Evolutionary conservation across 2,797 vertebrate species (phyloP).

Genomic region (Bradypodion pumilum): DNA sequence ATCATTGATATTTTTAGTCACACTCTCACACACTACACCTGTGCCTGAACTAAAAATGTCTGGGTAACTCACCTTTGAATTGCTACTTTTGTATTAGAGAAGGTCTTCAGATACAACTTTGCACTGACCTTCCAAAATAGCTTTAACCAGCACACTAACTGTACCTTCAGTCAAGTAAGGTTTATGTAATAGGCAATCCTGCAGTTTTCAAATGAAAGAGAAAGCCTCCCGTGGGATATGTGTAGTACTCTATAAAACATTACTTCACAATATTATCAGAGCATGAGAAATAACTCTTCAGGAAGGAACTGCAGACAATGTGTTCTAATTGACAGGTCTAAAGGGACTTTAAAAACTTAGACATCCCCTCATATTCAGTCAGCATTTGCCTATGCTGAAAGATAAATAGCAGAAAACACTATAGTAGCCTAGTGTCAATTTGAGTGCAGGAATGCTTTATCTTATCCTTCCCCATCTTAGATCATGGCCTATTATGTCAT

Average conservation of each 20-base stretch:
- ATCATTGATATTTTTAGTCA: neutral
- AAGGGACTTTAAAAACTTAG: accelerated
- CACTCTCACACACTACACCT: neutral
- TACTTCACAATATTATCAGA: neutral
- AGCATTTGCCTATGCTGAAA: accelerated
- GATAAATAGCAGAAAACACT: neutral
- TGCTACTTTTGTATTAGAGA: neutral
- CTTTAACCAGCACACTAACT: too few species aligned
- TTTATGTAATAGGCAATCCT: neutral
- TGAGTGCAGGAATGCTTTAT: neutral
- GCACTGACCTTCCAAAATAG: neutral
- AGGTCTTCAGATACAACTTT: accelerated
- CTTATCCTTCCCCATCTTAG: neutral
- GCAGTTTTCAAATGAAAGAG: neutral
- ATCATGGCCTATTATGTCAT: neutral
- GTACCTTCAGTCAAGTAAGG: neutral
- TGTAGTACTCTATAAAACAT: neutral
- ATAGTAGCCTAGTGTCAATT: neutral
- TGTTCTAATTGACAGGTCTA: neutral
- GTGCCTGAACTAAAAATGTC: neutral
- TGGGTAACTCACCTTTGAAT: neutral
- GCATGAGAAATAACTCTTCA: neutral
- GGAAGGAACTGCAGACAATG: neutral
- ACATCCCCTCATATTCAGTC: accelerated
- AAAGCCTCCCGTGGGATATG: neutral